These are phyloP conservation scores for Altica lythri DNA, from an alignment of 2,888 invertebrate species.

Conservation along the genomic window DNA sequence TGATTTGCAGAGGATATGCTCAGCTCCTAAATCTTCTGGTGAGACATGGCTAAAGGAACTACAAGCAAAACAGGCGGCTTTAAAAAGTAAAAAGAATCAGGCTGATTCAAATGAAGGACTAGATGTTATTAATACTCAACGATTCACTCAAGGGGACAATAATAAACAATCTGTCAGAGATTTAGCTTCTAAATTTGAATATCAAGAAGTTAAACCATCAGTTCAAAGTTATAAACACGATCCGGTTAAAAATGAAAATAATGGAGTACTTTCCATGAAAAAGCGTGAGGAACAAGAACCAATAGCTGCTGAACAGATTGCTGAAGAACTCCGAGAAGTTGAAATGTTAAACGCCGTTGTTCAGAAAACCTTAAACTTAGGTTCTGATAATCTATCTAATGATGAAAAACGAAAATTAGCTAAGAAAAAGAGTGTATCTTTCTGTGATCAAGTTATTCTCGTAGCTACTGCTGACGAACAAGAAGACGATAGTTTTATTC, in stretches of 20 bases:
- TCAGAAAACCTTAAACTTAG: constrained; percentile 57
- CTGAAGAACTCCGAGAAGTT: constrained; percentile 63
- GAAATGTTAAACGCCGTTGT: constrained; percentile 63
- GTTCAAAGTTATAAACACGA: constrained; percentile 23
- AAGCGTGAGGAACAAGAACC: constrained; percentile 46
- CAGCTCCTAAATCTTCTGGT: constrained; percentile 51
- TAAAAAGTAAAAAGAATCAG: constrained; percentile 62
- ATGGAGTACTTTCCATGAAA: constrained; percentile 43
- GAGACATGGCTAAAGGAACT: constrained; percentile 78
- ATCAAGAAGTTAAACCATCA: constrained; percentile 47
- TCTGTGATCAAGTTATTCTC: constrained; percentile 91
- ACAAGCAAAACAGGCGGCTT: constrained; percentile 76
- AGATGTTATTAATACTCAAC: constrained; percentile 47
- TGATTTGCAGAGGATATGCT: constrained; percentile 48
- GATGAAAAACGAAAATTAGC: constrained; percentile 64
- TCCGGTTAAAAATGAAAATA: constrained; percentile 32
- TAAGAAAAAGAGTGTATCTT: constrained; percentile 93
- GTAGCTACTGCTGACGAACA: constrained; percentile 93
- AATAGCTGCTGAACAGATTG: constrained; percentile 60
- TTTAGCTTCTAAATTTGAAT: constrained; percentile 81
- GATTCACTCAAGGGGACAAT: constrained; percentile 40
- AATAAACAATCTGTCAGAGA: constrained; percentile 69
- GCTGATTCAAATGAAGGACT: constrained; percentile 48
- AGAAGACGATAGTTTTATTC: constrained; percentile 87
- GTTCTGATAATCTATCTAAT: constrained; percentile 40